Evolutionary conservation across 2,888 invertebrate genomes (phyloP), one percentile per base, ranked within the genome.

Genomic region (Apodemia mormo): DNA sequence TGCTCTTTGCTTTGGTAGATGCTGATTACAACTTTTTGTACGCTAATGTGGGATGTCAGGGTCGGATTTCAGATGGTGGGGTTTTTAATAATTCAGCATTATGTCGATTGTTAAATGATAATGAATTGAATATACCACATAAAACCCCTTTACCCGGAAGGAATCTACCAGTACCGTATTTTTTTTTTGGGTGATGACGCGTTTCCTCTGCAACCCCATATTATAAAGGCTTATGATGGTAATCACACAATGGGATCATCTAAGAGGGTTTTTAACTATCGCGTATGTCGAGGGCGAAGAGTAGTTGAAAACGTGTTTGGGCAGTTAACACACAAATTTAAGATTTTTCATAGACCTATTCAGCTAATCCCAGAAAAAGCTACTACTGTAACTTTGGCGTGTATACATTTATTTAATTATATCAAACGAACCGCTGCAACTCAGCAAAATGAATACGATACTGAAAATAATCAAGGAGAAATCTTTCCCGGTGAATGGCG

Each of bases 221-320:
- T 78, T 69, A 68, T 79, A 70, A 77, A 78, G 56, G 52, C 74
- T 67, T 79, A 74, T 70, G 70, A 74, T 76, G 76, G 78, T 1
- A 43, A 30, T 45, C 66, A 66, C n/a, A 22, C 30, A 29, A 72
- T 12, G n/a, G 68, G 75, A 5, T 73, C 75, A 10, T 22, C 75
- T 8, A 75, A 78, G 66, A 73, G 76, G 40, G 58, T 75, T 33
- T 79, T 68, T 45, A 78, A 78, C 67, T 74, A 76, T 73, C 56
- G 67, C 7, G 40, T 67, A 65, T 67, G 67, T 70, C 70, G 67
- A 52, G 70, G 67, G 5, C 69, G 78, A 69, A 76, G 76, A 65
- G 75, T 78, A 73, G 77, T 78, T 72, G 77, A 78, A 72, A 78
- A 78, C 29, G 76, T 76, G 8, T 77, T 77, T 76, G 77, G 77